Base-by-base conservation (phyloP, 2,888 invertebrate species). In the Lottia gigantea region DNA sequence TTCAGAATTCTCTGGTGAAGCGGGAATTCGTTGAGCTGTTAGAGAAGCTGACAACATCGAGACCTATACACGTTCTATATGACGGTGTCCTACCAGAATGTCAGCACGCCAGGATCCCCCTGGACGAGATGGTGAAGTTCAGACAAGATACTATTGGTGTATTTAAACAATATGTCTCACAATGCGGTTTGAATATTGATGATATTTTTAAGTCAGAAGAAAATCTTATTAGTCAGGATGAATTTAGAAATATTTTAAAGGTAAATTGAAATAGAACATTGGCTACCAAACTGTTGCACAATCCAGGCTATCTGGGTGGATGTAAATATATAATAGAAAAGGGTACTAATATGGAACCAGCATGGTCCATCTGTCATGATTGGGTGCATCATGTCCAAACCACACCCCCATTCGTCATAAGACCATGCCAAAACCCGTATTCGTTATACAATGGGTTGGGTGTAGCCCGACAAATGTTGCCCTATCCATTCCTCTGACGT, bases 1-100 rank as follows among this genome's bases (percentile, higher is more conserved):
- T 76, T 14, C 76, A 82, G 82, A 78, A 80, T 68, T 75, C 80
- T 7, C 78, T 82, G 74, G 80, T 82, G n/a, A 82, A 82, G 66
- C 74, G 71, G 55, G 78, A 76, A 67, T 80, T 82, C 72, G 77
- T 78, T 8, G 77, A 76, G 55, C 73, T 80, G 23, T 77, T 79
- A 66, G 46, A 70, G 14, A 75, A 70, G 62, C 67, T 82, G 6
- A 70, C 72, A 66, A 76, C 77, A 25, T 74, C 77, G 25, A 66
- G 80, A 26, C 70, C 74, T 1, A 71, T 82, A 26, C 74, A 69
- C 45, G 75, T 80, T 2, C 74, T 77, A 16, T 77, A 75, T 61
- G 82, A 82, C 64, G 82, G 82, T 11, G 76, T 82, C 11, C 74
- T 82, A 25, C 79, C 82, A 0, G 78, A 80, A 63, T 75, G 76